Base-by-base conservation (phyloP, 35 echinoderm and acorn worm genomes). In the Apostichopus japonicus region DNA sequence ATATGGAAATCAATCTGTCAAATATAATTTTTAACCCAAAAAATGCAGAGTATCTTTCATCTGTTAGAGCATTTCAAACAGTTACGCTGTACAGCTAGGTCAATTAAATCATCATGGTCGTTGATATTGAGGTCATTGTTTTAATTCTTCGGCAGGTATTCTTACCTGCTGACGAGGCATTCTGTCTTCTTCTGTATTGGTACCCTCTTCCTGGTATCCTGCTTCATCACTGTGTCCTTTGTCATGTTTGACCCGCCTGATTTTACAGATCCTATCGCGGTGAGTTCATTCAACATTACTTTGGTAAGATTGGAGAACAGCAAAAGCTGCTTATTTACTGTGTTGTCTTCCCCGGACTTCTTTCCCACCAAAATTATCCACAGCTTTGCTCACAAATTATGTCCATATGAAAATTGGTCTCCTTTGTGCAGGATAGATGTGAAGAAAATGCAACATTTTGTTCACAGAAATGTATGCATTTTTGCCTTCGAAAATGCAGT, bases 201-300 rank as follows among this genome's bases (percentile, higher is more conserved):
- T 22, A 94, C 94, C 17, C 22, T 97, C 23, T 19, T 94, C 44
- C 54, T 90, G 88, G 93, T 97, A 23, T 86, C 89, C n/a, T 90
- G 89, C 91, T 95, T 78, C 77, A 86, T 86, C 24, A 79, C 89
- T 1, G 67, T 91, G 19, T 94, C 96, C 10, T 92, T 91, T 54
- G 55, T 94, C 17, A 65, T 97, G 84, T 97, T 91, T 80, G 96
- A 97, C 27, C 67, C 82, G 0, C 96, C 96, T 25, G 93, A 94
- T 75, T 97, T 97, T 77, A 77, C 57, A 44, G 96, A 97, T 81
- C 96, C 96, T 7, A 91, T 97, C 24, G 93, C 93, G 54, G 96
- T 97, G 93, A 92, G 96, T 95, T 72, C 86, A 62, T 14, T 10
- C 53, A 54, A 22, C 33, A 24, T 44, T 44, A 4, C 4, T 44